Evolutionary conservation across 2,113 vertebrate species (phyloP).

Genomic region (Ivindomyrus marchei): DNA sequence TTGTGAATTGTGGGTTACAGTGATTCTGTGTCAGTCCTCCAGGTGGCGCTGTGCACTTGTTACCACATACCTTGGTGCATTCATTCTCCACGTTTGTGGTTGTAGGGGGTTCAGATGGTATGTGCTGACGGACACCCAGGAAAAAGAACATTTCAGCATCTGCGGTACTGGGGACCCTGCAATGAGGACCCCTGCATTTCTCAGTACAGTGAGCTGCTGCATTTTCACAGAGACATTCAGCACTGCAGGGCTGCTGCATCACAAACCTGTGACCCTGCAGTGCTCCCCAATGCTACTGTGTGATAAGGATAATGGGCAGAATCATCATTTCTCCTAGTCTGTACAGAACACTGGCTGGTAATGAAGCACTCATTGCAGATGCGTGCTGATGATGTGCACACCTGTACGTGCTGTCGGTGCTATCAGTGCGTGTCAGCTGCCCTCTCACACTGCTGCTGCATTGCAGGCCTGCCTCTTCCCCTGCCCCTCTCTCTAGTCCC

Average conservation of each 20-base stretch:
- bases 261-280: background rate
- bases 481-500: background rate
- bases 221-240: background rate
- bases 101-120: background rate
- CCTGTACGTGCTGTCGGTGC: background rate
- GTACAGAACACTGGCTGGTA: background rate
- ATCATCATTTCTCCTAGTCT: background rate
- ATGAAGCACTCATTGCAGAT: background rate
- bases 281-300: background rate
- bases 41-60: background rate
- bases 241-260: background rate
- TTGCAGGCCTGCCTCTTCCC: constrained; percentile 8
- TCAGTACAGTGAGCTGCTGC: background rate
- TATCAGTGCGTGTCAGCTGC: background rate
- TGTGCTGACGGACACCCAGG: background rate
- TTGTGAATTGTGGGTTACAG: background rate
- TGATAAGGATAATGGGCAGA: background rate
- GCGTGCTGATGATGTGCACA: background rate
- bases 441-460: constrained; percentile 1
- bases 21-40: background rate
- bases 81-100: background rate
- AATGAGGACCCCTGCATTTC: background rate
- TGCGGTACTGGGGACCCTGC: background rate
- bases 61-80: background rate
- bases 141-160: background rate